phyloP scores from a whole-genome alignment of 1,140 invertebrate species.

The Eriosoma lanigerum region DNA sequence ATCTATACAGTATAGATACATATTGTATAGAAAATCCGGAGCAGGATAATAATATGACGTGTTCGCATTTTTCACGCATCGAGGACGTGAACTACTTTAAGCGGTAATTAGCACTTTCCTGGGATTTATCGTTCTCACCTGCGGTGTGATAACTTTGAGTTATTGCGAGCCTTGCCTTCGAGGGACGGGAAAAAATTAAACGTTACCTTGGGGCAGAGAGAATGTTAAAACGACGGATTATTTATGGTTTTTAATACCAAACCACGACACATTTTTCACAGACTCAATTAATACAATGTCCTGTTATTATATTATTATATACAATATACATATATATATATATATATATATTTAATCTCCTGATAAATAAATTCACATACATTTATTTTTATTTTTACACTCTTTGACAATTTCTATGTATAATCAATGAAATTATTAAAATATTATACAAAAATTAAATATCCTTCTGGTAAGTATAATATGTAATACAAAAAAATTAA shows the following conservation, averaged over 20 bases:
- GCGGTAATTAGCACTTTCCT: slow-evolving; percentile 40
- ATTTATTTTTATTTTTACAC: slow-evolving; percentile 6
- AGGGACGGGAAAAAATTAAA: slow-evolving; percentile 39
- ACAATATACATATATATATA: neutral
- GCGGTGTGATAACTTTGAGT: slow-evolving; percentile 22
- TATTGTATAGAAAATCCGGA: too few relatives aligned
- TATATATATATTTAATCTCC: neutral
- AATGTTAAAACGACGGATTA: slow-evolving; percentile 35
- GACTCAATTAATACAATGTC: slow-evolving; percentile 41
- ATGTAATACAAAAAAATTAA: too few relatives aligned
- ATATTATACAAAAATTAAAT: too few relatives aligned
- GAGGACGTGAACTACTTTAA: slow-evolving; percentile 37
- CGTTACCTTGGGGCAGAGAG: neutral
- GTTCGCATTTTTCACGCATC: neutral
- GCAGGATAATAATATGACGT: slow-evolving; percentile 11
- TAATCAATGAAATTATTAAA: too few relatives aligned
- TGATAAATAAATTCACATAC: slow-evolving; percentile 39
- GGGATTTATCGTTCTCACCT: slow-evolving; percentile 46
- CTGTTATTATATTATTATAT: slow-evolving; percentile 2
- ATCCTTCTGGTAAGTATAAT: too few relatives aligned
- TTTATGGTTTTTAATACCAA: slow-evolving; percentile 50
- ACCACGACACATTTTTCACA: slow-evolving; percentile 40
- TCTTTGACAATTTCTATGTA: too few relatives aligned
- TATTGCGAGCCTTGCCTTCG: neutral
- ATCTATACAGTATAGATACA: too few relatives aligned